phyloP scores from a whole-genome alignment of 2,888 invertebrate genomes.

The Brachypalpus laphriformis region DNA sequence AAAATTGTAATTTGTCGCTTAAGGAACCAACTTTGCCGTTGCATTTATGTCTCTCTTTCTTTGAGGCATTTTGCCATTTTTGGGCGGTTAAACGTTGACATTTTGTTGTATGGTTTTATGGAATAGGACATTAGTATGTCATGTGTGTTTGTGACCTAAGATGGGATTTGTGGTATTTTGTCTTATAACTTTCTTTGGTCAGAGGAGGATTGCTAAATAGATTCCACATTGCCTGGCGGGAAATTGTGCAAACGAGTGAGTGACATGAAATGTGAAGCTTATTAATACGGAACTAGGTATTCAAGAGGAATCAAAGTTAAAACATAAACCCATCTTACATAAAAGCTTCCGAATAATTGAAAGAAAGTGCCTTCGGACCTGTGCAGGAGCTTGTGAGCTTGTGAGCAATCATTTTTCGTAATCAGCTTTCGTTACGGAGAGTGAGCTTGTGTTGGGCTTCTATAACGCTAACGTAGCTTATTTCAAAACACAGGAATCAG shows the following conservation, averaged over 20 bases:
- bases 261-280: background rate
- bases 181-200: background rate
- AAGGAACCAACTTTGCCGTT: slow-evolving; percentile 29
- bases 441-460: too few species aligned
- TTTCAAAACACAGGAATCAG: too few species aligned
- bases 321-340: too few species aligned
- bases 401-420: too few species aligned
- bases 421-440: too few species aligned
- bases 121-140: background rate
- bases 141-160: background rate
- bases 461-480: too few species aligned
- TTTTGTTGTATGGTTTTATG: slow-evolving; percentile 40
- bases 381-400: too few species aligned
- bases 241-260: background rate
- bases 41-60: slow-evolving; percentile 49
- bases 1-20: slow-evolving; percentile 48
- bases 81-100: slow-evolving; percentile 38
- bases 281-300: too few species aligned
- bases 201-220: background rate
- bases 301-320: too few species aligned
- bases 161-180: slow-evolving; percentile 3
- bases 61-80: slow-evolving; percentile 29
- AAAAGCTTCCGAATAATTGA: too few species aligned
- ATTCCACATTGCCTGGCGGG: background rate
- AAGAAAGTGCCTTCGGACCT: too few species aligned